These are phyloP conservation scores for Eupithecia pulchellata DNA, from an alignment of 2,888 invertebrate species.

Conservation along the genomic window DNA sequence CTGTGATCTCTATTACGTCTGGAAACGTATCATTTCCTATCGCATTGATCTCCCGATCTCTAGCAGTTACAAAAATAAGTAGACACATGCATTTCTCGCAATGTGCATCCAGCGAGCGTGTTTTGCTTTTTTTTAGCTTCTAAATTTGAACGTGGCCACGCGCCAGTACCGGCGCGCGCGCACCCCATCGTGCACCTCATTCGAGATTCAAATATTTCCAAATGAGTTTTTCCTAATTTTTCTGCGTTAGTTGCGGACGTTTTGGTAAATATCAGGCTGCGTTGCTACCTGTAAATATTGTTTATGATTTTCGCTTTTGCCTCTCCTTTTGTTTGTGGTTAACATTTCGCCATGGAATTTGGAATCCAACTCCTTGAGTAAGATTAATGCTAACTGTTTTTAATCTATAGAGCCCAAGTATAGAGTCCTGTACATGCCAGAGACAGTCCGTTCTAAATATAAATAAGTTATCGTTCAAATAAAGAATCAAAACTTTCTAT, in stretches of 20 bases:
- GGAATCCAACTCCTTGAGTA: conserved; percentile 19
- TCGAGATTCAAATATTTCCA: conserved; percentile 49
- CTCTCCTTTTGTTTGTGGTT: conserved; percentile 50
- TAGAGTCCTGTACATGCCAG: conserved; percentile 73
- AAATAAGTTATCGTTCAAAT: conserved; percentile 55
- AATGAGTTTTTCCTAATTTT: conserved; percentile 26
- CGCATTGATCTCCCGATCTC: conserved; percentile 47
- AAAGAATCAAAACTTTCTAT: conserved; percentile 54
- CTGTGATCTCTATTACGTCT: conserved; percentile 20
- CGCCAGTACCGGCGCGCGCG: conserved; percentile 75
- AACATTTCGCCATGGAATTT: conserved; percentile 45
- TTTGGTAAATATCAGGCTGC: conserved; percentile 65
- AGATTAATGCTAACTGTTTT: conserved; percentile 34
- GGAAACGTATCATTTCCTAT: conserved; percentile 32
- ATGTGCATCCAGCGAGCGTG: conserved; percentile 70
- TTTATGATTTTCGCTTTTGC: conserved; percentile 30
- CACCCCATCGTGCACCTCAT: conserved; percentile 70
- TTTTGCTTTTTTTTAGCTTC: conserved; percentile 74
- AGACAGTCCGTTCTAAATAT: conserved; percentile 51
- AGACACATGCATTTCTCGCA: conserved; percentile 78
- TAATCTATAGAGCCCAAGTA: conserved; percentile 63
- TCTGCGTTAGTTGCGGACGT: conserved; percentile 46
- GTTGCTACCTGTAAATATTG: conserved; percentile 34
- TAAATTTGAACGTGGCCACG: conserved; percentile 81
- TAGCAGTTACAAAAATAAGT: conserved; percentile 62